Conservation (phyloP, 2,113 vertebrate species). For the Cyphomyrus plagiostoma region DNA sequence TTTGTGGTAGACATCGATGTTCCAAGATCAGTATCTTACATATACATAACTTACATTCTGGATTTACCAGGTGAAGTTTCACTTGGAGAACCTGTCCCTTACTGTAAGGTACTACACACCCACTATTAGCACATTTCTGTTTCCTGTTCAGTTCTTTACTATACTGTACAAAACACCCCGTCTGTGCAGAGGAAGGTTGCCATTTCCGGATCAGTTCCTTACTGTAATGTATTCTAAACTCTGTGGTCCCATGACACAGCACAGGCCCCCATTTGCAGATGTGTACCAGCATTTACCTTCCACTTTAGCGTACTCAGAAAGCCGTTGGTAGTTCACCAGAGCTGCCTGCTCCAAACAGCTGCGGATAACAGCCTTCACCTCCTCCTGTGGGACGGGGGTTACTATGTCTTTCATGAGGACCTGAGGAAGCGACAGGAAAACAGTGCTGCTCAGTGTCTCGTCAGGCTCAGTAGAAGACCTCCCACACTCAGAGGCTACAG, state of each 20-base stretch:
- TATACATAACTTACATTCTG: neutral
- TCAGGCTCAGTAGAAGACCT: neutral
- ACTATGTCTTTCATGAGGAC: constrained; percentile 99
- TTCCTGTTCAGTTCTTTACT: neutral
- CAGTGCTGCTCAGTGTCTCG: constrained; percentile 1
- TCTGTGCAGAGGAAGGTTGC: neutral
- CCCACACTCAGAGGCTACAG: neutral
- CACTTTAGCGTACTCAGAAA: constrained; percentile 97
- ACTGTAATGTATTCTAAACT: neutral
- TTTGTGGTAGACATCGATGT: neutral
- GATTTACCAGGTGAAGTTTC: neutral
- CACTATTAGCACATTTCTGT: neutral
- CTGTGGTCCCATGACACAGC: neutral
- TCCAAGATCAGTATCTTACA: neutral
- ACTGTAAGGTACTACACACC: neutral
- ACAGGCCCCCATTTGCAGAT: neutral
- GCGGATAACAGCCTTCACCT: constrained; percentile 92
- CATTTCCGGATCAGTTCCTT: neutral
- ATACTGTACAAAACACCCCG: neutral
- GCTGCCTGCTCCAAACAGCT: constrained; percentile 97
- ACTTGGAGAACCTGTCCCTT: neutral
- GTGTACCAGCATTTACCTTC: constrained; percentile 76
- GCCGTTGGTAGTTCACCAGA: constrained; percentile 91
- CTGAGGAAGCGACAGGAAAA: constrained; percentile 53
- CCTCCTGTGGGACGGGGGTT: constrained; percentile 89